Conservation (phyloP, 2,797 vertebrate species). For the Sebastes flavidus region DNA sequence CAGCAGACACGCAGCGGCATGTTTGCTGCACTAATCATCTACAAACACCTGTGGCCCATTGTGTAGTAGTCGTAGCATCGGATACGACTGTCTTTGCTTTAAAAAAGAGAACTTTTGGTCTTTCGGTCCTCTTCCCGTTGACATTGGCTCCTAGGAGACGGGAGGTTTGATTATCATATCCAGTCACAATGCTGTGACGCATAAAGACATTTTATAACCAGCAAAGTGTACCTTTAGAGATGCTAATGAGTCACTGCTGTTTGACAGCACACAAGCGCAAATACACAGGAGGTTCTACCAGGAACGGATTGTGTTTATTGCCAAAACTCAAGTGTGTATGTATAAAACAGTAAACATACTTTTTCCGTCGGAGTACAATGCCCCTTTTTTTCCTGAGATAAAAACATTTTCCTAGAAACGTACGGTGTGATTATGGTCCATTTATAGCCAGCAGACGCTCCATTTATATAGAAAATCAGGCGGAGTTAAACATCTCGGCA, state of each 20-base stretch:
- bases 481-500: background rate
- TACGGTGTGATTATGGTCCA: background rate
- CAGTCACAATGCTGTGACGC: background rate
- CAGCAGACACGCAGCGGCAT: background rate
- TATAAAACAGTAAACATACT: background rate
- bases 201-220: background rate
- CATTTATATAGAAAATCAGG: background rate
- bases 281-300: background rate
- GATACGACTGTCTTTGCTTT: background rate
- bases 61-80: background rate
- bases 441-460: slow-evolving; percentile 2
- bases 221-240: background rate
- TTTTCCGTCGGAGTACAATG: background rate
- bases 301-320: slow-evolving; percentile 52
- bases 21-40: background rate
- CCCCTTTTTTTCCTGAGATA: slow-evolving; percentile 33
- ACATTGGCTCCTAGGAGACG: background rate
- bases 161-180: background rate
- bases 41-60: slow-evolving; percentile 14
- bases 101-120: background rate
- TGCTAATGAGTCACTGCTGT: background rate
- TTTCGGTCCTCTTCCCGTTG: background rate
- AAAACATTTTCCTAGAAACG: slow-evolving; percentile 22
- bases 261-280: background rate
- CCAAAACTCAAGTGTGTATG: slow-evolving; percentile 1